A percentile compares a stretch with the other conserved stretches of the same genome.
Evolutionary conservation across 2,113 vertebrate species (phyloP).

Genomic region (Mohoua ochrocephala): DNA sequence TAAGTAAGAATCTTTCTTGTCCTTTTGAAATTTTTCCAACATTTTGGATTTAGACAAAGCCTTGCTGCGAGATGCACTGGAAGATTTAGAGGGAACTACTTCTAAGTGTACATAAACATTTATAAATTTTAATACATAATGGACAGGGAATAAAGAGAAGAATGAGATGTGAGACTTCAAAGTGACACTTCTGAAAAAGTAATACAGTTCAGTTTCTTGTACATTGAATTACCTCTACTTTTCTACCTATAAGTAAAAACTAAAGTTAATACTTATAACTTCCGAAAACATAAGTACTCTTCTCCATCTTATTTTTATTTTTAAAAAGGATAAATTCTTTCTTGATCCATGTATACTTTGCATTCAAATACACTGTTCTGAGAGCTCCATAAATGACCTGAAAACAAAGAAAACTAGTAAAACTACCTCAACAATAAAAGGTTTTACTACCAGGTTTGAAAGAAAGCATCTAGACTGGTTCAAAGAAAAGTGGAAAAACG

Average conservation of each 20-base stretch:
- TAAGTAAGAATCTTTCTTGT: background rate
- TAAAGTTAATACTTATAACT: background rate
- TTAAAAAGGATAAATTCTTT: background rate
- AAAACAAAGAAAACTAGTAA: background rate
- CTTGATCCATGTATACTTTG: background rate
- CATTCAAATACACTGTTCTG: background rate
- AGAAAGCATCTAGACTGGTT: slow-evolving; percentile 7
- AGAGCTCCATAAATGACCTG: background rate
- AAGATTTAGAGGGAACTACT: slow-evolving; percentile 53
- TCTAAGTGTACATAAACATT: background rate
- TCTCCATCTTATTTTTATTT: background rate
- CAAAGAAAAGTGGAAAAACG: background rate
- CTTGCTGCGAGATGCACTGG: slow-evolving; percentile 66
- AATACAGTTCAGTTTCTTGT: background rate
- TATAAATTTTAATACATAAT: background rate
- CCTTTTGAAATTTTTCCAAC: slow-evolving; percentile 37
- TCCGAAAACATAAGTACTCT: background rate
- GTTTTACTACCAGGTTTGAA: background rate
- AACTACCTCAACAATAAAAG: background rate
- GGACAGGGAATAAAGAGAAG: slow-evolving; percentile 21
- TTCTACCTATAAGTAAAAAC: background rate
- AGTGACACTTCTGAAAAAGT: background rate
- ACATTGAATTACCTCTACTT: background rate
- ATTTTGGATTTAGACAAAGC: slow-evolving; percentile 57
- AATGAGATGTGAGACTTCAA: background rate